Evolutionary conservation across 2,113 vertebrate species (phyloP).

Genomic region (Glaucidium brasilianum): DNA sequence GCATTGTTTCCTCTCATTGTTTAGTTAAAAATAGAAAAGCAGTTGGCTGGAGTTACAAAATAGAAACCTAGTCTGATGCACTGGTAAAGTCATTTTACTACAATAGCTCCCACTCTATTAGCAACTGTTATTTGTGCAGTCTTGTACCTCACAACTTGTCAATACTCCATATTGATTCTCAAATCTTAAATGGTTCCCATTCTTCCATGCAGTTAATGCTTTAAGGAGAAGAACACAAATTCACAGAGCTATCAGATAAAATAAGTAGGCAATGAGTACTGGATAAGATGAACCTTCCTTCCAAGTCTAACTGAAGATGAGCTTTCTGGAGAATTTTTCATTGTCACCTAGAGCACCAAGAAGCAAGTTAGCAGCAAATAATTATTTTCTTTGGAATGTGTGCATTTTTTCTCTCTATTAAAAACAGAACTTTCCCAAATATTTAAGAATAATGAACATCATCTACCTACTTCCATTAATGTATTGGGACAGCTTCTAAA

Average conservation of each 20-base stretch:
- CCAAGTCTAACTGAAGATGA: neutral
- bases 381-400: neutral
- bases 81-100: neutral
- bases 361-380: neutral
- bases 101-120: neutral
- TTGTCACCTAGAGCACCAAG: neutral
- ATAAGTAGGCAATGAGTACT: neutral
- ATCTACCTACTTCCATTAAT: neutral
- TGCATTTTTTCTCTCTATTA: neutral
- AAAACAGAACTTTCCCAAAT: neutral
- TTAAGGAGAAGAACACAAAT: neutral
- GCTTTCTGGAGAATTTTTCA: neutral
- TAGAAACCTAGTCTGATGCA: neutral
- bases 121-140: neutral
- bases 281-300: neutral
- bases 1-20: neutral
- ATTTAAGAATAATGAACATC: neutral
- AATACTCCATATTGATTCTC: neutral
- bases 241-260: neutral
- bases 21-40: neutral
- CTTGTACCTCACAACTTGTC: neutral
- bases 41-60: neutral
- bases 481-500: neutral
- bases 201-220: neutral
- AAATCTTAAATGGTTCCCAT: neutral